phyloP scores from a whole-genome alignment of 2,888 invertebrate genomes.

The Margaritifera margaritifera region DNA sequence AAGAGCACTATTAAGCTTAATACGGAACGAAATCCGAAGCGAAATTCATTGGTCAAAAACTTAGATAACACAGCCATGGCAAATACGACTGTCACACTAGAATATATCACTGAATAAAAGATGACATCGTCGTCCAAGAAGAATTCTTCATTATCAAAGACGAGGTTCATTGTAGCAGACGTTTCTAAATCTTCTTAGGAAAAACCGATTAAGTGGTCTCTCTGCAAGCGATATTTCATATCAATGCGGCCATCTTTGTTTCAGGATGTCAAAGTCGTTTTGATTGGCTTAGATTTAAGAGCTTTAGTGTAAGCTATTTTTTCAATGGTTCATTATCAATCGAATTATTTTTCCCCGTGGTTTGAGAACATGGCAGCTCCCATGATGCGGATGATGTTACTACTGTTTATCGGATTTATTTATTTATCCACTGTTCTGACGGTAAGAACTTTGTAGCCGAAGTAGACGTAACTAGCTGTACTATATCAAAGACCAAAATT shows the following conservation, averaged over 20 bases:
- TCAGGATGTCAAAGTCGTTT: conserved; percentile 7
- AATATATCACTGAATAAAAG: conserved; percentile 68
- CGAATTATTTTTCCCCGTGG: too few relatives aligned
- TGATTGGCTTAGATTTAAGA: conserved; percentile 29
- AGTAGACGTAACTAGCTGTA: too few relatives aligned
- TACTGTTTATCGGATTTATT: conserved; percentile 13
- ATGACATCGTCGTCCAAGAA: conserved; percentile 60
- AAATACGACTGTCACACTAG: conserved; percentile 68
- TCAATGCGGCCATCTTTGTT: too few relatives aligned
- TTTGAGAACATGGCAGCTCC: conserved; percentile 53
- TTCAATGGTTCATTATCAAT: too few relatives aligned
- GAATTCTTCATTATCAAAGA: conserved; percentile 38
- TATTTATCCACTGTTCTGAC: conserved; percentile 1
- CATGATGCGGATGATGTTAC: conserved; percentile 17
- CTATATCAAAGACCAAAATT: too few relatives aligned
- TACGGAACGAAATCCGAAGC: conserved; percentile 68
- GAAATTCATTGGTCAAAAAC: conserved; percentile 69
- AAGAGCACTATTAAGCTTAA: conserved; percentile 67
- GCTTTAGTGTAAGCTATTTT: not conserved
- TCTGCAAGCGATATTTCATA: too few relatives aligned
- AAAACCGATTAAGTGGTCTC: too few relatives aligned
- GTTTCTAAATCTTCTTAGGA: not conserved
- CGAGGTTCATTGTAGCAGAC: conserved; percentile 37
- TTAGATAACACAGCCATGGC: conserved; percentile 71
- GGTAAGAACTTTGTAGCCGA: conserved; percentile 2